A percentile compares a stretch with the other conserved stretches of the same genome.
Conservation (phyloP, 2,797 vertebrate species). For the Microtus obscurus region DNA sequence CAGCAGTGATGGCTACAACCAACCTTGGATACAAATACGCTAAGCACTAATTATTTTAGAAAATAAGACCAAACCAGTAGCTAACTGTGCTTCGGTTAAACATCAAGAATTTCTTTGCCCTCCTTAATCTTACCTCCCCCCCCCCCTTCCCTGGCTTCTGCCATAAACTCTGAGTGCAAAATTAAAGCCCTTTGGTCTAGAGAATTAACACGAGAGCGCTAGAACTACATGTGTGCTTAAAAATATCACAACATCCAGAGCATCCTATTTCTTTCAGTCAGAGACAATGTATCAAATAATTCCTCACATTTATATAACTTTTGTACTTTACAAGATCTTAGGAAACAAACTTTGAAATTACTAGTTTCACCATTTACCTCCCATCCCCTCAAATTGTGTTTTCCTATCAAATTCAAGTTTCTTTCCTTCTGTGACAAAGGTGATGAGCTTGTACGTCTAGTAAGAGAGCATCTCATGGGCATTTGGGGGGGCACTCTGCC, state of each 20-base stretch:
- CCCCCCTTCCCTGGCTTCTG: not conserved
- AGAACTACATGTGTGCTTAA: not conserved
- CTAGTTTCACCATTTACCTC: not conserved
- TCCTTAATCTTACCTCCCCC: not conserved
- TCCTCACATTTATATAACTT: not conserved
- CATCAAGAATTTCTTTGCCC: not conserved
- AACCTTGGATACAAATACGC: not conserved
- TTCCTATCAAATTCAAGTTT: not conserved
- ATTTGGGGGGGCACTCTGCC: accelerated
- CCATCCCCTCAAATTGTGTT: not conserved
- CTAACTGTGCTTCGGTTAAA: not conserved
- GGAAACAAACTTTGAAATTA: not conserved
- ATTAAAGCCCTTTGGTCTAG: not conserved
- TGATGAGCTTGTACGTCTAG: not conserved
- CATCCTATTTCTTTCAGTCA: not conserved
- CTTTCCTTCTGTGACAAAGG: not conserved
- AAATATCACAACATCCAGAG: not conserved
- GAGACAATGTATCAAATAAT: not conserved
- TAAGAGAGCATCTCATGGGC: not conserved
- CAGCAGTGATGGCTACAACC: not conserved
- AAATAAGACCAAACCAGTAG: not conserved
- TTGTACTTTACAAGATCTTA: not conserved
- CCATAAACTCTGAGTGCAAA: not conserved
- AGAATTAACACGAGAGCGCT: not conserved
- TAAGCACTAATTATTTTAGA: not conserved